Evolutionary conservation across 64 coral and sea anemone species (phyloP).

Genomic region (Hydrozoanthus tunicans): DNA sequence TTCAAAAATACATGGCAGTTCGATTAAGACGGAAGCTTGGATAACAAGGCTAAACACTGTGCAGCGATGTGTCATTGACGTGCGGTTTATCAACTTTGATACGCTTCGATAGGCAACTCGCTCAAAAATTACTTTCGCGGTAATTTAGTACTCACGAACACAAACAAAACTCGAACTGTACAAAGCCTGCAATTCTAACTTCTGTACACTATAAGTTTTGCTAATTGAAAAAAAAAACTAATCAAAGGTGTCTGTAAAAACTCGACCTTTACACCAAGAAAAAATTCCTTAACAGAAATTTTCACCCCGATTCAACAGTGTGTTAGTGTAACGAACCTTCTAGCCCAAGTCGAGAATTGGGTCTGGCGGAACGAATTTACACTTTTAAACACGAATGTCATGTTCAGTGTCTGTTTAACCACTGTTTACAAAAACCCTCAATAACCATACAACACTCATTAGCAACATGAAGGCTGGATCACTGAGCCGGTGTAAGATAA

Average conservation of each 20-base stretch:
- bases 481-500: background rate
- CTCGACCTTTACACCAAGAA: background rate
- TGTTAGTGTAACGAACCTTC: background rate
- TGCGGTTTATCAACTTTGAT: background rate
- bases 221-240: conserved; percentile 44
- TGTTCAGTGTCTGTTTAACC: background rate
- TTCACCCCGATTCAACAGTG: background rate
- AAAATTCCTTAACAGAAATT: background rate
- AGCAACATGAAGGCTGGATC: background rate
- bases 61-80: conserved; percentile 19
- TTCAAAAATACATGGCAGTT: background rate
- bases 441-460: conserved; percentile 4
- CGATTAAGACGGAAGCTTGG: background rate
- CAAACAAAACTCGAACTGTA: conserved; percentile 46
- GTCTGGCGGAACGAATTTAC: background rate
- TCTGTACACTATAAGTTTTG: conserved; percentile 23
- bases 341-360: background rate
- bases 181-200: conserved; percentile 27
- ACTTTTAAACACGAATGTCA: background rate
- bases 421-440: background rate
- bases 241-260: conserved; percentile 1
- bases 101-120: conserved; percentile 32
- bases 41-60: background rate
- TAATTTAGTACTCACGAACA: conserved; percentile 29
- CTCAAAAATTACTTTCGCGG: conserved; percentile 7